phyloP scores from a whole-genome alignment of 2,888 invertebrate species.

The Drosophila neonasuta region DNA sequence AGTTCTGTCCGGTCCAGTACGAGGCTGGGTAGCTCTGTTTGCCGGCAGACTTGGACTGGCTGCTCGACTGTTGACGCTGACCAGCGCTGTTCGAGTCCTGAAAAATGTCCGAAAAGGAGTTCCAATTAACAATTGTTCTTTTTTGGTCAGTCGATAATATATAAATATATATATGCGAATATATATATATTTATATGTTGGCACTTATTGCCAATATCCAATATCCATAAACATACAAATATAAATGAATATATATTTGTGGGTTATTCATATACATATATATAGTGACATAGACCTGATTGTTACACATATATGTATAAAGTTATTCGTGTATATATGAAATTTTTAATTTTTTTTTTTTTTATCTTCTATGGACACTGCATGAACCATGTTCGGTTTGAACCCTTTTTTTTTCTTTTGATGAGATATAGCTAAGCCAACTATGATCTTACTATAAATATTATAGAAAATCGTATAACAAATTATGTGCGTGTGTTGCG shows the following conservation, averaged over 20 bases:
- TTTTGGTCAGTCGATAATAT: background rate
- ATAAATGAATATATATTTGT: slow-evolving; percentile 27
- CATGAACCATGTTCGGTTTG: slow-evolving; percentile 38
- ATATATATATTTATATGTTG: background rate
- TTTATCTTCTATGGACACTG: slow-evolving; percentile 26
- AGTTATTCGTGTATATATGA: slow-evolving; percentile 10
- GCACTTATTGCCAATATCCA: background rate
- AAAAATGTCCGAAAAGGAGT: slow-evolving; percentile 32
- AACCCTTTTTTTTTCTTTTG: slow-evolving; percentile 14
- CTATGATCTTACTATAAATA: slow-evolving; percentile 23
- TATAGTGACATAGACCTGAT: slow-evolving; percentile 4
- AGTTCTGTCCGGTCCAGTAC: slow-evolving; percentile 83
- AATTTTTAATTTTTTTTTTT: background rate
- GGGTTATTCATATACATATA: slow-evolving; percentile 15
- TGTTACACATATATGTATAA: slow-evolving; percentile 13
- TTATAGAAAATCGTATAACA: slow-evolving; percentile 10
- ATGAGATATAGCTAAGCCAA: slow-evolving; percentile 22
- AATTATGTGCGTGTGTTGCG: slow-evolving; percentile 33
- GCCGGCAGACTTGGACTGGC: slow-evolving; percentile 82
- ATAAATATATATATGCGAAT: slow-evolving; percentile 2
- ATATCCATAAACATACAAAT: slow-evolving; percentile 30
- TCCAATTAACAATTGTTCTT: background rate
- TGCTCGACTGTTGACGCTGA: slow-evolving; percentile 82
- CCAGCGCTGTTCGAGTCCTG: slow-evolving; percentile 83
- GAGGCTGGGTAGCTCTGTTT: slow-evolving; percentile 82